Evolutionary conservation across 2,888 invertebrate species (phyloP), one percentile per base, ranked within the genome.

Genomic region (Stictocephala bisonia): DNA sequence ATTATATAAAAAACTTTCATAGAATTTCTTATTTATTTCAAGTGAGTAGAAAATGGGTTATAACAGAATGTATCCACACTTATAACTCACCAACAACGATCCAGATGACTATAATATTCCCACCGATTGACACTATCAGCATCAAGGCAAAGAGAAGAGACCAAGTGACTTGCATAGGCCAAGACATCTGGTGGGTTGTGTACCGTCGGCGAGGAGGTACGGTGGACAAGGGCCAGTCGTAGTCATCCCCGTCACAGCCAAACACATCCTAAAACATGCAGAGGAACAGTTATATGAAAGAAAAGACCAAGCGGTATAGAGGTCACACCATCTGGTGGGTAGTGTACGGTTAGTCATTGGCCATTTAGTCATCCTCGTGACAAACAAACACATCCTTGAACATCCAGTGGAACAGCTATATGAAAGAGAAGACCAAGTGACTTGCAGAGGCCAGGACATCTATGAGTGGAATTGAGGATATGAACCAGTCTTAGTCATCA

Each of bases 21-120:
- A n/a, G n/a, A n/a, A n/a, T n/a, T n/a, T n/a, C n/a, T n/a, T n/a
- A n/a, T n/a, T n/a, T n/a, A n/a, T n/a, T n/a, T n/a, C n/a, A n/a
- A n/a, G n/a, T n/a, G n/a, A n/a, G n/a, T n/a, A n/a, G n/a, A n/a
- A n/a, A n/a, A n/a, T n/a, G n/a, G n/a, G n/a, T n/a, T n/a, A n/a
- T n/a, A n/a, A n/a, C 13, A 50, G 2, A 50, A 13, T 15, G 11
- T 50, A 50, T n/a, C 18, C n/a, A 13, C 20, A 15, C 13, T 1
- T 11, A 40, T 24, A 60, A 83, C 88, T 87, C 84, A 93, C 93
- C 93, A 79, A 90, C 88, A 9, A 97, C 95, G 80, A 97, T 96
- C 97, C 96, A 97, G 79, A 96, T 93, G 64, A 97, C 96, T 75
- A 96, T 93, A 48, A 91, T 88, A 81, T 97, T 97, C 22, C 97